Evolutionary conservation across 2,888 invertebrate genomes (phyloP).

Genomic region (Physocephala rufipes): DNA sequence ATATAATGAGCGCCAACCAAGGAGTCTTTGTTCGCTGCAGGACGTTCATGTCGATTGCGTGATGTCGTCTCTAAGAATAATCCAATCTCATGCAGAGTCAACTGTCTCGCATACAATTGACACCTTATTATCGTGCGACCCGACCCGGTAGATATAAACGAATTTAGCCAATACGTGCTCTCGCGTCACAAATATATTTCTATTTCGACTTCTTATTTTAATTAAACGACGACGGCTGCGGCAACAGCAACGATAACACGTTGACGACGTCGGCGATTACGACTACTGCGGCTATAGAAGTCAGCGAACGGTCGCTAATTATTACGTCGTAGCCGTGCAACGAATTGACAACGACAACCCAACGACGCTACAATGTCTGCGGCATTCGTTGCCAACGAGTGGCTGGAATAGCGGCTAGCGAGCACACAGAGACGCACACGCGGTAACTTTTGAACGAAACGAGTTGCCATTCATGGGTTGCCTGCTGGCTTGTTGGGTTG

Average conservation of each 20-base stretch:
- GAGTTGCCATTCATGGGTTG: slow-evolving; percentile 25
- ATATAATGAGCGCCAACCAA: slow-evolving; percentile 12
- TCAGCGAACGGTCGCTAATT: slow-evolving; percentile 34
- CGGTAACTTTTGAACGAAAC: slow-evolving; percentile 11
- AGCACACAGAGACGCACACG: slow-evolving; percentile 6
- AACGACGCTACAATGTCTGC: slow-evolving; percentile 32
- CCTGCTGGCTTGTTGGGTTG: not conserved
- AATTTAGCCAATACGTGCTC: slow-evolving; percentile 37
- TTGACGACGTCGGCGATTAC: slow-evolving; percentile 27
- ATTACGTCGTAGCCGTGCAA: slow-evolving; percentile 17
- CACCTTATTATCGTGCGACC: not conserved
- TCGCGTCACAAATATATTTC: slow-evolving; percentile 36
- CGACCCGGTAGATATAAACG: slow-evolving; percentile 36
- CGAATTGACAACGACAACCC: slow-evolving; percentile 16
- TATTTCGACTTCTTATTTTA: slow-evolving; percentile 44
- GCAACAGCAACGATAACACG: no score
- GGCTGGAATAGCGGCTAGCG: not conserved
- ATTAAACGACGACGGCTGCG: slow-evolving; percentile 43
- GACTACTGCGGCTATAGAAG: not conserved
- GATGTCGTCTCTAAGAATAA: not conserved
- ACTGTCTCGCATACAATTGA: slow-evolving; percentile 1
- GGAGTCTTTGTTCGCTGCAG: slow-evolving; percentile 11
- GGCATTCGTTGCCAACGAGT: slow-evolving; percentile 8
- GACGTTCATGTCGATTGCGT: not conserved
- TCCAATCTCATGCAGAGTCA: no score